Percentiles rank a stretch among this genome's conserved stretches.
Conservation (phyloP, 2,797 vertebrate genomes). For the Sylvilagus floridanus region DNA sequence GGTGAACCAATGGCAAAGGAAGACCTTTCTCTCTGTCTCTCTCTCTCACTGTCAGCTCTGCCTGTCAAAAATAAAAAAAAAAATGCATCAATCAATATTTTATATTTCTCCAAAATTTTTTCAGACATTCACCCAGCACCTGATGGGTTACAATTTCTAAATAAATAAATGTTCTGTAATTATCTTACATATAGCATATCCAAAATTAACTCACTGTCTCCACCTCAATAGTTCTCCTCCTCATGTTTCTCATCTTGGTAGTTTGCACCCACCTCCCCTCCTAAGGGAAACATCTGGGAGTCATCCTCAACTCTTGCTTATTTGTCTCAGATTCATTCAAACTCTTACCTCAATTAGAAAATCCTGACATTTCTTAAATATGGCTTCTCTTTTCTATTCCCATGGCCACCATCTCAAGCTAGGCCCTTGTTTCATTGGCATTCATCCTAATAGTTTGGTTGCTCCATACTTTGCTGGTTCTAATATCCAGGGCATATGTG, state of each 20-base stretch:
- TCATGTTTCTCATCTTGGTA: not conserved
- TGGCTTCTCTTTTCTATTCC: not conserved
- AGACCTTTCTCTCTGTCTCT: too few relatives aligned
- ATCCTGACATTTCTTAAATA: not conserved
- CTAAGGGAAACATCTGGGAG: not conserved
- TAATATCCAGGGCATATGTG: not conserved
- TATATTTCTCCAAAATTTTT: not conserved
- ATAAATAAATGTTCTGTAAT: not conserved
- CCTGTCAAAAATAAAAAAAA: too few relatives aligned
- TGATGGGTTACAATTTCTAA: not conserved
- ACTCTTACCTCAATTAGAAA: not conserved
- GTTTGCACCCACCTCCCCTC: not conserved
- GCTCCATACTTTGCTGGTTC: not conserved
- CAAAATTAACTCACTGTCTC: not conserved
- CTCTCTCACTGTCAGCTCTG: too few relatives aligned
- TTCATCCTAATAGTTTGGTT: not conserved
- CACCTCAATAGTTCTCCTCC: not conserved
- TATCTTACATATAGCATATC: not conserved
- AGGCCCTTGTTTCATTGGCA: not conserved
- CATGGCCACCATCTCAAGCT: not conserved
- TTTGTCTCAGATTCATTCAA: not conserved
- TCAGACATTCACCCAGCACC: not conserved
- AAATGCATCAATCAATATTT: constrained; percentile 13
- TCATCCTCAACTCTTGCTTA: not conserved
- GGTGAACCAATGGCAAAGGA: too few relatives aligned